Base-by-base conservation (phyloP, 2,797 vertebrate genomes). In the Ptychobarbus kaznakovi region DNA sequence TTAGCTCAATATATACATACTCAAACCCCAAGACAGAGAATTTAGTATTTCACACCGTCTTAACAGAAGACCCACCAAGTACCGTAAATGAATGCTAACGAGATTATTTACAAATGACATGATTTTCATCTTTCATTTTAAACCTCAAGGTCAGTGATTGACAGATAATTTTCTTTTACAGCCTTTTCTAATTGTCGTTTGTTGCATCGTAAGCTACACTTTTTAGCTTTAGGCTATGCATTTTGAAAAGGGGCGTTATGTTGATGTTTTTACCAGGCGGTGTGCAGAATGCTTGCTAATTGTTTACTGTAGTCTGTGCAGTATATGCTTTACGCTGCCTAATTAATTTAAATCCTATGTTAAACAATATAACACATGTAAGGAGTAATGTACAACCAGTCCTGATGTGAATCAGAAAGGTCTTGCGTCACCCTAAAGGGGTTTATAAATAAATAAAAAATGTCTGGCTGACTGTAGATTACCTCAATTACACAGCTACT, bases 41-140 rank as follows among this genome's bases (percentile, higher is more conserved):
- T 66, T 82, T 76, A 68, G 61, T 83, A 63, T 88, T 87, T 82
- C 66, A 85, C 79, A 85, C 42, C 3, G 20, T 77, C 68, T 56
- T 79, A 84, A 7, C 56, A 78, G 78, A 68, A 56, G 38, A 82
- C 49, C 74, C 66, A 77, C 81, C 61, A 65, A 85, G 80, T 44
- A 69, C 61, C 32, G n/a, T 40, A 72, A 69, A 49, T 85, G 86
- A 87, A 87, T 80, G 86, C 61, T 89, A 85, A 85, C 16, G 73
- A 51, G 81, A 86, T 84, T 72, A 80, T 86, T 90, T 88, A 84
- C 72, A 86, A 70, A 84, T 87, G 1, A 83, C 84, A 75, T 56
- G 0, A 16, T 51, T 49, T 68, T 51, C 10, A 35, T 86, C 13
- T 66, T 72, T 80, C 10, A 42, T 66, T 81, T 22, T 85, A 74